Base-by-base conservation (phyloP, 2,797 vertebrate genomes). In the Channa striata region DNA sequence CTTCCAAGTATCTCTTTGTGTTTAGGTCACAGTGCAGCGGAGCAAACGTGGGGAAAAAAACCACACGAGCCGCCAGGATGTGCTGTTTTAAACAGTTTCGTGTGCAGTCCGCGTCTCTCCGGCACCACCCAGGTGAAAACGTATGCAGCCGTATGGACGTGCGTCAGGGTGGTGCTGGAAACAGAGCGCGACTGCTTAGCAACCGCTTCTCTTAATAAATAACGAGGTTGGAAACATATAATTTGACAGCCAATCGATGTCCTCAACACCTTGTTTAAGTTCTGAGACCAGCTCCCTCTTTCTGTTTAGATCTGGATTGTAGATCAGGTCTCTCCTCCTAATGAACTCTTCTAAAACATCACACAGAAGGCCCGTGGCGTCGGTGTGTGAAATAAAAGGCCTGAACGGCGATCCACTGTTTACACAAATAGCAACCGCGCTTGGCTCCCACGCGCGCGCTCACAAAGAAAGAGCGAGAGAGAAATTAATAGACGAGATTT, bases 401-500 rank as follows among this genome's bases (percentile, higher is more conserved):
- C 76, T 62, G 70, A 82, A 83, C 67, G 70, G 68, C 66, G 82
- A 65, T 82, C 52, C 71, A 60, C 67, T 87, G 82, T 91, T 91
- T 88, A 82, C 78, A 83, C 76, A 90, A 91, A 90, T 83, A 88
- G 87, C 82, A 86, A 86, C 86, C 74, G 5, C 85, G 68, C 68
- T 82, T 78, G 49, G 72, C 82, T 76, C 23, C 69, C 47, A 50
- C 69, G 62, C 72, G 51, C 40, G 8, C 53, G 64, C 39, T 54
- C 42, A 17, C 42, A 43, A 4, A 40, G 1, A 30, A 44, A 63
- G 69, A 65, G 70, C 51, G 7, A 44, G 50, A 61, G 34, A 58
- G 46, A 62, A 63, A 72, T 68, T 83, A 71, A 74, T 19, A 43
- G 60, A 77, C 21, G 36, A 61, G 37, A 19, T 43, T 78, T 80